Base-by-base conservation (phyloP, 2,797 vertebrate species). In the Nyctibius grandis region DNA sequence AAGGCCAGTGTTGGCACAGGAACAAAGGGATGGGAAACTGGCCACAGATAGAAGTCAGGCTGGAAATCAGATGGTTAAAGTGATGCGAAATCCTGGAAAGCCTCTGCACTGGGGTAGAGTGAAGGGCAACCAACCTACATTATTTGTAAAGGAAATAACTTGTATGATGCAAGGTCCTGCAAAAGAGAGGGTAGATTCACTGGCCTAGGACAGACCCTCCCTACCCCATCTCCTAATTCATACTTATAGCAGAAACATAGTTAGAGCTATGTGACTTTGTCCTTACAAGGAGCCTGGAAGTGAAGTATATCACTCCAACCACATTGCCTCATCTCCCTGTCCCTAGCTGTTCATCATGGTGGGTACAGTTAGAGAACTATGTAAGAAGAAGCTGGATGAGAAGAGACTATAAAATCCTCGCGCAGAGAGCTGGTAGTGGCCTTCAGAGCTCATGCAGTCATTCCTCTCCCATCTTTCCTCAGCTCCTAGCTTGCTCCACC, bases 11-110 rank as follows among this genome's bases (percentile, higher is more conserved):
- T 8, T 89, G 90, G 93, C 90, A 65, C 40, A 38, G 73, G 90
- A 92, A 92, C 86, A 94, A 89, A 94, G 86, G 61, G n/a, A 20
- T 60, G 68, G 51, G 61, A 78, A 89, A 75, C 82, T 36, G 57
- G 82, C 51, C 86, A 75, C 82, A 60, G 86, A 94, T 19, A 74
- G 74, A 40, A 89, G 51, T 82, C 29, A 54, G 81, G 33, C 72
- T 92, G 63, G 90, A 56, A 92, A 65, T 94, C 68, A 79, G 82
- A 64, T 1, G 9, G 90, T 79, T 87, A 79, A 92, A 54, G 73
- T 50, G 86, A 74, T 28, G 57, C 1, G 25, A 70, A 57, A 50
- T 50, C 36, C 42, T 56, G 68, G 73, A 70, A 79, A 50, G 26
- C n/a, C 31, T 74, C 61, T 9, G 20, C 42, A 31, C 5, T 75